Conservation (phyloP, 2,888 invertebrate species). For the Dryomyza anilis region DNA sequence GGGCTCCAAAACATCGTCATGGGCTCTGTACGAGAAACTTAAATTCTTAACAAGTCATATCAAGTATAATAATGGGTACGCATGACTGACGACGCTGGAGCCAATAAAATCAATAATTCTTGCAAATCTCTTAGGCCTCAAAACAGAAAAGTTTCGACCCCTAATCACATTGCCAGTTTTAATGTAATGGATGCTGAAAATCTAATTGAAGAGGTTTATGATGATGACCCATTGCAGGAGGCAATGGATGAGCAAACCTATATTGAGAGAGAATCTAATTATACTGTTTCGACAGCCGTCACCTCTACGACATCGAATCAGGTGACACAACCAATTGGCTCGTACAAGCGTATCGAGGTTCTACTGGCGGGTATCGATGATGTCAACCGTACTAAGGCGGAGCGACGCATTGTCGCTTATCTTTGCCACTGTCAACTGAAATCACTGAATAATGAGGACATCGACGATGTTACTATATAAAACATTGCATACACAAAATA, state of each 20-base stretch:
- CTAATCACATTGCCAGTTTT: slow-evolving; percentile 16
- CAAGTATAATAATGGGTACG: slow-evolving; percentile 28
- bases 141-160: slow-evolving; percentile 31
- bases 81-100: neutral
- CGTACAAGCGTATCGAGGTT: slow-evolving; percentile 47
- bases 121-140: slow-evolving; percentile 23
- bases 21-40: slow-evolving; percentile 44
- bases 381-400: slow-evolving; percentile 49
- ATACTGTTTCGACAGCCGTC: neutral
- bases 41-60: slow-evolving; percentile 40
- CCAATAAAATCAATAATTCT: neutral
- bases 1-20: slow-evolving; percentile 36
- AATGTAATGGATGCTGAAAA: slow-evolving; percentile 38
- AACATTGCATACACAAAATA: too few species aligned
- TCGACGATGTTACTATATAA: slow-evolving; percentile 50
- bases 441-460: slow-evolving; percentile 45
- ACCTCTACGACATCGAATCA: slow-evolving; percentile 5
- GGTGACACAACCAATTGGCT: neutral
- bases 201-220: slow-evolving; percentile 41
- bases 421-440: slow-evolving; percentile 53
- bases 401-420: slow-evolving; percentile 51
- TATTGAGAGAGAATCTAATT: neutral
- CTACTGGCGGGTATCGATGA: slow-evolving; percentile 49
- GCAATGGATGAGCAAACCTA: slow-evolving; percentile 50
- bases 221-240: slow-evolving; percentile 51